Evolutionary conservation across 2,888 invertebrate genomes (phyloP).

Genomic region (Heliconius aoede): DNA sequence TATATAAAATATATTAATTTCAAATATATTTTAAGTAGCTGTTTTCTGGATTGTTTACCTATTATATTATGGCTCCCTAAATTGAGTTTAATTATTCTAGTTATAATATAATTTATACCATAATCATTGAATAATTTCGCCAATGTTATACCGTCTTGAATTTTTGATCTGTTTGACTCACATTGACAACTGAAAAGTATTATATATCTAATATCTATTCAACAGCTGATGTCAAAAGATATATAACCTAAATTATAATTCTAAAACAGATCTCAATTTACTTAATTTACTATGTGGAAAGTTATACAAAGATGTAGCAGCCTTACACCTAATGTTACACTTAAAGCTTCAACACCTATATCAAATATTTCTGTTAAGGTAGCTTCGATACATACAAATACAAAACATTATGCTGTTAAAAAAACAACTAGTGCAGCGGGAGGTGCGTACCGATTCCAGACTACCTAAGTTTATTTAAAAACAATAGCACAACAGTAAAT

Average conservation of each 20-base stretch:
- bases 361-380: not conserved
- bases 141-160: not conserved
- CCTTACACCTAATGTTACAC: not conserved
- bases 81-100: too few species aligned
- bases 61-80: too few species aligned
- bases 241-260: not conserved
- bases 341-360: not conserved
- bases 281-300: constrained; percentile 21
- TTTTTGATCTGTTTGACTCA: not conserved
- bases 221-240: not conserved
- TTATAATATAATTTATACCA: too few species aligned
- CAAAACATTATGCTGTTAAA: constrained; percentile 62
- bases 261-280: not conserved
- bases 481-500: not conserved
- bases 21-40: too few species aligned
- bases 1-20: too few species aligned
- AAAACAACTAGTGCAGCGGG: constrained; percentile 78
- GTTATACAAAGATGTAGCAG: not conserved
- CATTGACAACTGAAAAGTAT: not conserved
- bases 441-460: constrained; percentile 54
- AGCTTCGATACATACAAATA: constrained; percentile 54
- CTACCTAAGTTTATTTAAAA: not conserved
- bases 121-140: too few species aligned
- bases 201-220: not conserved
- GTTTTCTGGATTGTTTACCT: too few species aligned